Evolutionary conservation across 2,113 vertebrate species (phyloP).

Genomic region (Ctenomys sociabilis): DNA sequence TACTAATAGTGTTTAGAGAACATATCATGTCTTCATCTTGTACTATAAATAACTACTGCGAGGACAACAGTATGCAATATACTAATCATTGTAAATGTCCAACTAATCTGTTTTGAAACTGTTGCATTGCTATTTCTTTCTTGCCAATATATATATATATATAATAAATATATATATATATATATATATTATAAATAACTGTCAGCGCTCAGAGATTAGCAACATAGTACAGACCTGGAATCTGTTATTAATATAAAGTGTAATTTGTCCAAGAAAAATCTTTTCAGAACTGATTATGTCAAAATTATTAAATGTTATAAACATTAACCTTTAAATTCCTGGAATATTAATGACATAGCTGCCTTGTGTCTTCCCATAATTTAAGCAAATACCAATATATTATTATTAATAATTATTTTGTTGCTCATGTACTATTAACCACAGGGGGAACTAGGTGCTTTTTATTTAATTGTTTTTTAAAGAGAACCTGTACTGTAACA

Average conservation of each 20-base stretch:
- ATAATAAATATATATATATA: too few species aligned
- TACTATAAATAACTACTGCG: too few species aligned
- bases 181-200: too few species aligned
- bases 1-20: too few species aligned
- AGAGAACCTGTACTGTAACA: too few species aligned
- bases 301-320: neutral
- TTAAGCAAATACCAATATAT: neutral
- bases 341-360: neutral
- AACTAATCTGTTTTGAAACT: too few species aligned
- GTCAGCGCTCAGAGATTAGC: neutral
- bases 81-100: too few species aligned
- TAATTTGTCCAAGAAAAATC: neutral
- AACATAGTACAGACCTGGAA: neutral
- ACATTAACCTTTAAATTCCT: neutral
- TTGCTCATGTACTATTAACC: neutral
- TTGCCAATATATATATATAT: too few species aligned
- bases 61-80: too few species aligned
- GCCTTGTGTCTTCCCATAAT: neutral
- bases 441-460: neutral
- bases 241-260: neutral
- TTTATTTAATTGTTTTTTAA: neutral
- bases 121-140: too few species aligned
- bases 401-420: neutral
- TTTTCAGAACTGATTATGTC: neutral
- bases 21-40: too few species aligned